These are phyloP conservation scores for Lutraria lutraria DNA, from an alignment of 2,888 invertebrate species.

Conservation along the genomic window DNA sequence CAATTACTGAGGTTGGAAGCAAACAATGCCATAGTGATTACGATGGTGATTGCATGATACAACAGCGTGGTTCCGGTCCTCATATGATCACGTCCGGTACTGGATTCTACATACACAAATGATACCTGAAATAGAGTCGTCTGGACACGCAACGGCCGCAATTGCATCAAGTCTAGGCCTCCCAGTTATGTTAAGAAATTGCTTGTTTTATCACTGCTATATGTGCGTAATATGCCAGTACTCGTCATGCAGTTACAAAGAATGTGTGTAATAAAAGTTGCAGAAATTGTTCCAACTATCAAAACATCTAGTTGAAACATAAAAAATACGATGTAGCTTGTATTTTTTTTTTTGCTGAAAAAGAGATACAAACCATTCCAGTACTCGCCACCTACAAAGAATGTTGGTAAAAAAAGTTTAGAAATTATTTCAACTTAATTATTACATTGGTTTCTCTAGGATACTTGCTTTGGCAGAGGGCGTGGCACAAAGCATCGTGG, in stretches of 20 bases:
- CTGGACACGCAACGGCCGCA: constrained; percentile 80
- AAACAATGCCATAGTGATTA: constrained; percentile 70
- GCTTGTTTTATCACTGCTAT: no score
- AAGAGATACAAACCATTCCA: constrained; percentile 32
- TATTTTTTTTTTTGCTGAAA: no score
- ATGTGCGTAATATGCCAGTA: constrained; percentile 46
- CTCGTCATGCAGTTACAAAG: constrained; percentile 64
- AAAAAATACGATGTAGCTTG: no score
- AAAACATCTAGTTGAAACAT: no score
- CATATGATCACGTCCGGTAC: constrained; percentile 63
- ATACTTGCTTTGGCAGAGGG: constrained; percentile 82
- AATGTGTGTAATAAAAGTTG: constrained; percentile 65
- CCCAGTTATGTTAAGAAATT: no score
- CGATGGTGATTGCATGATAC: constrained; percentile 68
- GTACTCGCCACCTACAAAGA: constrained; percentile 64
- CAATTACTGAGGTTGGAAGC: constrained; percentile 49
- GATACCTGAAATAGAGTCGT: constrained; percentile 84
- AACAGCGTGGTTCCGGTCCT: constrained; percentile 79
- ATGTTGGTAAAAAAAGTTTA: constrained; percentile 65
- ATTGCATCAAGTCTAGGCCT: no score
- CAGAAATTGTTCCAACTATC: constrained; percentile 55
- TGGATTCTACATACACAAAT: constrained; percentile 78
- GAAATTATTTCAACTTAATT: constrained; percentile 62
- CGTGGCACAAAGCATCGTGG: constrained; percentile 84
- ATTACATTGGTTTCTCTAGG: constrained; percentile 78